These are phyloP conservation scores for Steatornis caripensis DNA, from an alignment of 2,113 vertebrate species.

Conservation along the genomic window DNA sequence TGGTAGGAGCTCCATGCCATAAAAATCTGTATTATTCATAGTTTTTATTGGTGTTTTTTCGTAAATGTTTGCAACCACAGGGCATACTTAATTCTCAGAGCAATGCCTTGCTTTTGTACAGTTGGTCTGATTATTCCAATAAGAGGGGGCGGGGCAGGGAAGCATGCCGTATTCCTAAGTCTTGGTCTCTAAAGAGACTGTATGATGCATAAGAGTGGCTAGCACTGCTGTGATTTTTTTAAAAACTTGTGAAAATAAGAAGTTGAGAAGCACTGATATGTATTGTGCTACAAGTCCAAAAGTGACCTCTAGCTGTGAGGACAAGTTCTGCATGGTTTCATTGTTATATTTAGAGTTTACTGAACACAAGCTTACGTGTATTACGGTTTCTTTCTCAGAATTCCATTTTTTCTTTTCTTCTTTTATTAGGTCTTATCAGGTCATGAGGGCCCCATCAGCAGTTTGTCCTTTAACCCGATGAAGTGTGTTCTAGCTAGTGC, in stretches of 20 bases:
- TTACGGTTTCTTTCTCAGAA: neutral
- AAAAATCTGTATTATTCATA: neutral
- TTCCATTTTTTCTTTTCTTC: neutral
- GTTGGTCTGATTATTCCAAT: neutral
- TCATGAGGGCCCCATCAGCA: slow-evolving; percentile 90
- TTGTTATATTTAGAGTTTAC: neutral
- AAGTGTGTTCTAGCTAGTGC: slow-evolving; percentile 88
- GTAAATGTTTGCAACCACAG: neutral
- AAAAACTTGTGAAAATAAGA: neutral
- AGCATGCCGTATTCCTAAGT: neutral
- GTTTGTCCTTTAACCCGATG: slow-evolving; percentile 87
- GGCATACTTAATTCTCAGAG: neutral
- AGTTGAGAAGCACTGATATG: neutral
- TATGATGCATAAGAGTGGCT: neutral
- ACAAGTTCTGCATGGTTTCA: neutral
- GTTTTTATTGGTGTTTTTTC: neutral
- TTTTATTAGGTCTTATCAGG: slow-evolving; percentile 83
- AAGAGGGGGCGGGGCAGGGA: no score
- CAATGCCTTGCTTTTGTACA: neutral
- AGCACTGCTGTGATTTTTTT: neutral
- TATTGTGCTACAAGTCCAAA: neutral
- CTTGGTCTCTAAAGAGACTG: neutral
- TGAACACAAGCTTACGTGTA: neutral
- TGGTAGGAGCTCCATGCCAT: neutral
- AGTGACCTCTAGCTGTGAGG: neutral